Evolutionary conservation across 37 sponge, comb jelly and placozoan species (phyloP), one percentile per base, ranked within the genome.

Genomic region (Cladorhizidae sp.): DNA sequence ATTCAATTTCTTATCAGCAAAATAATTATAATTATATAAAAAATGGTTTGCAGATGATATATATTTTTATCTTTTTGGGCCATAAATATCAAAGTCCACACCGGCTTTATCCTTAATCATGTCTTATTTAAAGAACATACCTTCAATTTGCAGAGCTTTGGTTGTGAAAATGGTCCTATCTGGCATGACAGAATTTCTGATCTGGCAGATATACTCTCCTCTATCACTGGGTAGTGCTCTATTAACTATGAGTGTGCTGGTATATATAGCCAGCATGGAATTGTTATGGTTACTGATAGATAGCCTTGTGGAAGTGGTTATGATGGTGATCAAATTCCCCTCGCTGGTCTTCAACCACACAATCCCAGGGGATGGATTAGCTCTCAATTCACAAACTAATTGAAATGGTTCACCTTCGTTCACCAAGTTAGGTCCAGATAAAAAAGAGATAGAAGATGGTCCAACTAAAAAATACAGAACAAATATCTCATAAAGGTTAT

Each of bases 121-220:
- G n/a, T n/a, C n/a, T n/a, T n/a, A n/a, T n/a, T n/a, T n/a, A n/a
- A n/a, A n/a, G n/a, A n/a, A n/a, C n/a, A n/a, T n/a, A 65, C 67
- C 67, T 65, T 2, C 32, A 32, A 65, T 33, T 2, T 31, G 33
- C 20, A 65, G 26, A 14, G 31, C 32, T 7, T 65, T 65, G 35
- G 67, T 3, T 32, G 67, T 36, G 32, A 7, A 31, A 42, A 17
- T 31, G 5, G 38, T 35, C 7, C 5, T 9, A 67, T 35, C 5
- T 67, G 67, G 38, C 35, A 31, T 15, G 38, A 64, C 31, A 28
- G 28, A 51, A 54, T 55, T 68, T 7, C 18, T 55, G 21, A 70
- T 70, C 39, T 68, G 56, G 52, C 80, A 79, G 18, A 79, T 3
- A 68, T 68, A 79, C 33, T 69, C 56, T 17, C 80, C 80, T 64